Base-by-base conservation (phyloP, 2,113 vertebrate species). In the Micronisus gabar region DNA sequence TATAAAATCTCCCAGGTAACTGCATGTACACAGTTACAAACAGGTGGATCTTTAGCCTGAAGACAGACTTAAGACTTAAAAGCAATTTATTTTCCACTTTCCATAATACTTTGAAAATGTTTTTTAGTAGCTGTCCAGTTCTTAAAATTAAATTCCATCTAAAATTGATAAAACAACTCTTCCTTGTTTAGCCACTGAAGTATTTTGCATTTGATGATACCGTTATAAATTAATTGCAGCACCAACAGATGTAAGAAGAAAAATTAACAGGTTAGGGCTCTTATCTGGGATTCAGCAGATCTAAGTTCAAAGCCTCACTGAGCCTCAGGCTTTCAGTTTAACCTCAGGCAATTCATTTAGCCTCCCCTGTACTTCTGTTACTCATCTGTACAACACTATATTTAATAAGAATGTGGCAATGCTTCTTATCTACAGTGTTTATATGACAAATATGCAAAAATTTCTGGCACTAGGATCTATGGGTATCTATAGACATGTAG, bases 281-380 rank as follows among this genome's bases (percentile, higher is more conserved):
- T 83, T 75, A 83, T 84, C 91, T 80, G 76, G 43, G 61, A 95
- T 93, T 93, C 84, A 61, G 56, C 34, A 92, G 63, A 88, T 94
- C 75, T 50, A 56, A 79, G 92, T 93, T 97, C 94, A 96, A 95
- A 97, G 92, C 65, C 53, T 81, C 48, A 56, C 1, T 65, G 86
- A 86, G 91, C 81, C 83, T 74, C 79, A 76, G 67, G 90, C 94
- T 91, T 95, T 79, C 76, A 81, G 72, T 50, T 82, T 53, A 84
- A 96, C 93, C 81, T 72, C 27, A 6, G 61, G 76, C 93, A 89
- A 96, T 75, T 92, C 70, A 87, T 81, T 96, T 94, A 91, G 91
- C 92, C 88, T 95, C 73, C 65, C 19, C 52, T 79, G 53, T 47
- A 63, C 52, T 61, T 87, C 86, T 32, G 43, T 68, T 75, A 79